Conservation (phyloP, 2,888 invertebrate genomes). For the Stramonita haemastoma region DNA sequence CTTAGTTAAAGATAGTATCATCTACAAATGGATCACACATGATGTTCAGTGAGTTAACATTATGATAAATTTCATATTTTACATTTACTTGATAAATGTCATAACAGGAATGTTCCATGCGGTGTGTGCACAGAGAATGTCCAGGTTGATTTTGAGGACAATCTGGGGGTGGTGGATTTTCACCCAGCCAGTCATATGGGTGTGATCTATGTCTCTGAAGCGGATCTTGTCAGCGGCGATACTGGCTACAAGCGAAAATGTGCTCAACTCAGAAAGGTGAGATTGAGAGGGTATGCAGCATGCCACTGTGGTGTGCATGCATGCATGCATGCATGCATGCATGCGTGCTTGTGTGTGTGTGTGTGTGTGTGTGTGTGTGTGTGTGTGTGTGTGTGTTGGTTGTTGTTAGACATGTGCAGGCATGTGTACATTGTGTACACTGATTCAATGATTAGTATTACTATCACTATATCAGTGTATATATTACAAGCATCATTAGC, state of each 20-base stretch:
- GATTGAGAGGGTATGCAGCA: background rate
- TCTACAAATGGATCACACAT: background rate
- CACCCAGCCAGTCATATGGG: conserved; percentile 69
- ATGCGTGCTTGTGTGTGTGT: background rate
- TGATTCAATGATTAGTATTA: too few species aligned
- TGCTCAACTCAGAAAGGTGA: conserved; percentile 70
- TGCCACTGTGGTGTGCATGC: background rate
- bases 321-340: background rate
- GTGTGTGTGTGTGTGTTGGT: too few species aligned
- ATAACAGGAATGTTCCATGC: too few species aligned
- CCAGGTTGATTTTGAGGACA: conserved; percentile 69
- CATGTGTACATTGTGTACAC: too few species aligned
- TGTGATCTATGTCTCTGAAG: conserved; percentile 73
- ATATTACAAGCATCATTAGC: too few species aligned
- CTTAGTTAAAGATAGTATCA: background rate
- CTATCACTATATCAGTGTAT: too few species aligned
- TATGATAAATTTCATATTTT: background rate
- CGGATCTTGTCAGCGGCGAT: conserved; percentile 67
- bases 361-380: too few species aligned
- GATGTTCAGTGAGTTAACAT: background rate
- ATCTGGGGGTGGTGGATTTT: conserved; percentile 74
- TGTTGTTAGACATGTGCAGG: too few species aligned
- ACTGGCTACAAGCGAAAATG: conserved; percentile 68
- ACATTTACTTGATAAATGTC: background rate
- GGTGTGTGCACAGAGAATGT: conserved; percentile 56